Conservation (phyloP, 92 coral and sea anemone species). For the Porites rus region DNA sequence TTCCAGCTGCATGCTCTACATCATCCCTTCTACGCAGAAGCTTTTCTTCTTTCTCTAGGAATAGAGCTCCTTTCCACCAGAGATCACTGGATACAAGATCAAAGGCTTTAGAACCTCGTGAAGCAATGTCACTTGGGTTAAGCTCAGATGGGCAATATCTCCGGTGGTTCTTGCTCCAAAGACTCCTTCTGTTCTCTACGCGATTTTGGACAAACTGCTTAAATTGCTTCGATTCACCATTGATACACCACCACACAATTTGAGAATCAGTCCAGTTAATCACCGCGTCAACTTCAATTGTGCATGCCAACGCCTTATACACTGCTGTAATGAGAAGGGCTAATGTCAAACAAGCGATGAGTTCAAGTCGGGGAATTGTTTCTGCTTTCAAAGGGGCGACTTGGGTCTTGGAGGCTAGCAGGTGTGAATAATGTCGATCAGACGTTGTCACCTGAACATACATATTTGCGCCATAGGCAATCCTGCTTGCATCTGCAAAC, state of each 20-base stretch:
- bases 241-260: conserved; percentile 58
- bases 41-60: conserved; percentile 14
- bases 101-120: conserved; percentile 41
- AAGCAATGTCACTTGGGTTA: conserved; percentile 55
- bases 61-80: not conserved
- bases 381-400: no score
- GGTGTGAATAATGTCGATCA: no score
- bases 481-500: no score
- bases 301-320: no score
- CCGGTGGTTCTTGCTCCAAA: conserved; percentile 36
- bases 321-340: no score
- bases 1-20: conserved; percentile 33
- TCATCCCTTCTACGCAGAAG: conserved; percentile 19
- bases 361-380: no score
- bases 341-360: no score
- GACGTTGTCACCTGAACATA: no score
- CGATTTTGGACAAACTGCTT: conserved; percentile 53
- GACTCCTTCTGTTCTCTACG: conserved; percentile 33
- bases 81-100: conserved; percentile 9
- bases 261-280: conserved; percentile 45
- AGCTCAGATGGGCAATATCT: conserved; percentile 40
- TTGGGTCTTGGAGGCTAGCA: no score
- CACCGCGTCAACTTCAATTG: no score
- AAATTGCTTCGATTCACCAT: conserved; percentile 34
- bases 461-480: no score